Conservation (phyloP, 2,797 vertebrate species). For the Liparis tanakae region DNA sequence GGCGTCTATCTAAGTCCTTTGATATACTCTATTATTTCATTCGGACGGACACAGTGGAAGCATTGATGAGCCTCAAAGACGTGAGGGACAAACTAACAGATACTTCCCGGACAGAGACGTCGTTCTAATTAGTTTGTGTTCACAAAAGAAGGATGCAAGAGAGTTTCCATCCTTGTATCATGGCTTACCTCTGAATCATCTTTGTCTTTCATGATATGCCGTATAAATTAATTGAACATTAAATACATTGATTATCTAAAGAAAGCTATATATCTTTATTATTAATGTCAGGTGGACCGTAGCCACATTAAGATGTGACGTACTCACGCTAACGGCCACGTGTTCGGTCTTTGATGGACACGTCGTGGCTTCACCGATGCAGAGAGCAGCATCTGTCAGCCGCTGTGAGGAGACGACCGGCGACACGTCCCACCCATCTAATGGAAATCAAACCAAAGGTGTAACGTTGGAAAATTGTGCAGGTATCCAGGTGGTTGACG, state of each 20-base stretch:
- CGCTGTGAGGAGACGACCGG: background rate
- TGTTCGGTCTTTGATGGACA: constrained; percentile 52
- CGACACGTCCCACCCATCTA: too few species aligned
- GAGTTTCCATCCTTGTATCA: background rate
- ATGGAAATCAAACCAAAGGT: too few species aligned
- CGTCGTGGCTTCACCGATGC: constrained; percentile 53
- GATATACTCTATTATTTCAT: constrained; percentile 6
- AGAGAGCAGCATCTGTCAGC: too few species aligned
- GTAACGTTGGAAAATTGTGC: too few species aligned
- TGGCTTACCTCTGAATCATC: background rate
- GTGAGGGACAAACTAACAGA: background rate
- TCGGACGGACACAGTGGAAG: too few species aligned
- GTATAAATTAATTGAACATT: background rate
- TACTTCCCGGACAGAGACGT: background rate
- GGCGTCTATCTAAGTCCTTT: constrained; percentile 40
- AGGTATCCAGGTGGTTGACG: too few species aligned
- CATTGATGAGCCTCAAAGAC: constrained; percentile 16
- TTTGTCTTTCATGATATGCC: background rate
- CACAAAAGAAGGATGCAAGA: background rate
- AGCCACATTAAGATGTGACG: background rate
- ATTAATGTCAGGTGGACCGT: background rate
- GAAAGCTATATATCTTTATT: background rate
- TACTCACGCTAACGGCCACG: background rate
- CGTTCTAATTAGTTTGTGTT: constrained; percentile 14
- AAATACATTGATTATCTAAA: background rate